These are phyloP conservation scores for Hirudo medicinalis DNA, from an alignment of 1,140 invertebrate species.

Conservation along the genomic window DNA sequence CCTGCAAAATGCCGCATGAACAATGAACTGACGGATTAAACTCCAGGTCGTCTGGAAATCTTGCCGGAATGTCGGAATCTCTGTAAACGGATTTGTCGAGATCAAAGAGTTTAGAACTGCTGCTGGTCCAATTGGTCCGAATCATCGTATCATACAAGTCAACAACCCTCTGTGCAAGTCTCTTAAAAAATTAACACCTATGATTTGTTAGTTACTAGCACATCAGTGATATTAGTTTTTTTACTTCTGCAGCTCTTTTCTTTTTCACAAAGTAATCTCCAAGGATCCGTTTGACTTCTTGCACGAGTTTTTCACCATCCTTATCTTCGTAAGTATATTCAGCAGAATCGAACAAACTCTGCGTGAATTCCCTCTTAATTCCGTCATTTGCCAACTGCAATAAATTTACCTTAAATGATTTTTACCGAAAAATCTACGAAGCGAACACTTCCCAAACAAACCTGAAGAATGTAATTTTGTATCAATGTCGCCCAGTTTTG, in stretches of 20 bases:
- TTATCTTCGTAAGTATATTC: slow-evolving; percentile 40
- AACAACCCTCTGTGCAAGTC: slow-evolving; percentile 34
- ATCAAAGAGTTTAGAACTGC: slow-evolving; percentile 28
- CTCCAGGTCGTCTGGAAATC: slow-evolving; percentile 32
- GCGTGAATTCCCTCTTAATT: slow-evolving; percentile 40
- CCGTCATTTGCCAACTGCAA: slow-evolving; percentile 41
- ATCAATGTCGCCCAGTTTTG: slow-evolving; percentile 44
- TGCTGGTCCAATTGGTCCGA: slow-evolving; percentile 26
- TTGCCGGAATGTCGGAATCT: slow-evolving; percentile 41
- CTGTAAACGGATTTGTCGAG: slow-evolving; percentile 33
- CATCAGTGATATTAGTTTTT: background rate
- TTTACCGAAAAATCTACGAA: background rate
- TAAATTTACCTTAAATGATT: background rate
- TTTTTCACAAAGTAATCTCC: slow-evolving; percentile 39
- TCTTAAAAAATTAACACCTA: slow-evolving; percentile 25
- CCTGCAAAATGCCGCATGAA: background rate
- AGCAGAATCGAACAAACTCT: slow-evolving; percentile 38
- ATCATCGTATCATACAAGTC: slow-evolving; percentile 37
- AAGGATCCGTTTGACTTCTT: slow-evolving; percentile 35
- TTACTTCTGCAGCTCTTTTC: slow-evolving; percentile 37
- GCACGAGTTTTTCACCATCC: slow-evolving; percentile 36
- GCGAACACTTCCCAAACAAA: slow-evolving; percentile 18
- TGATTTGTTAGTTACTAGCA: background rate
- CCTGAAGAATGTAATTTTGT: slow-evolving; percentile 44
- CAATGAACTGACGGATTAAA: slow-evolving; percentile 38